phyloP scores from a whole-genome alignment of 2,797 vertebrate species.

The Chromobotia macracanthus region DNA sequence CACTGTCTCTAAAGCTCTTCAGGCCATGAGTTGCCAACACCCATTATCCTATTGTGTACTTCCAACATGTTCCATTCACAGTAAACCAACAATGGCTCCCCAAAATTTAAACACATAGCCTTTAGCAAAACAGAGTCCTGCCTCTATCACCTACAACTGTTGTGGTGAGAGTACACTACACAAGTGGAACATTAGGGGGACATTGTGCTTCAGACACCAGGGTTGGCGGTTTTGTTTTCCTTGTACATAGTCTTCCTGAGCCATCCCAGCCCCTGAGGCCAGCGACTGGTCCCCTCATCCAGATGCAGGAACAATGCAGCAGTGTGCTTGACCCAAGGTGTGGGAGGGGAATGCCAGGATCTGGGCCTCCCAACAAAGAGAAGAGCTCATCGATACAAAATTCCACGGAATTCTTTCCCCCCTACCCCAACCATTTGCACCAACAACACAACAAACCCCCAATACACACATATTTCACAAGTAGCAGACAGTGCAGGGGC shows the following conservation, averaged over 20 bases:
- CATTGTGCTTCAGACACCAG: conserved; percentile 61
- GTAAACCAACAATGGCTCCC: conserved; percentile 42
- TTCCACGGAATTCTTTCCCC: conserved; percentile 57
- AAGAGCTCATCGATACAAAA: conserved; percentile 61
- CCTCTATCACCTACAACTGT: conserved; percentile 24
- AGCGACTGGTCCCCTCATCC: conserved; percentile 62
- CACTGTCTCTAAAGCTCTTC: conserved; percentile 24
- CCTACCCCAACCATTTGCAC: conserved; percentile 35
- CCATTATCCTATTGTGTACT: conserved; percentile 26
- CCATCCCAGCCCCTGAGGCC: conserved; percentile 73
- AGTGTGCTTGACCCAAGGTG: conserved; percentile 84
- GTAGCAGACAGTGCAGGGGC: conserved; percentile 54
- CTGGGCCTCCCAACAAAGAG: conserved; percentile 78
- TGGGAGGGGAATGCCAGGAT: conserved; percentile 79
- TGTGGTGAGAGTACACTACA: conserved; percentile 6
- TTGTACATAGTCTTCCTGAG: conserved; percentile 67
- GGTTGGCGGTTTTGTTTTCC: conserved; percentile 69
- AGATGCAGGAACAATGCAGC: conserved; percentile 80
- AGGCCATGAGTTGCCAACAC: conserved; percentile 28
- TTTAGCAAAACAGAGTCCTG: conserved; percentile 16
- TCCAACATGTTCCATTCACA: conserved; percentile 21
- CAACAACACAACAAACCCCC: conserved; percentile 29
- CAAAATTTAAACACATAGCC: conserved; percentile 35
- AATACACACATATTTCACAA: conserved; percentile 56
- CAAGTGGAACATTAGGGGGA: conserved; percentile 59